phyloP scores from a whole-genome alignment of 2,888 invertebrate genomes.

The Monochamus alternatus region DNA sequence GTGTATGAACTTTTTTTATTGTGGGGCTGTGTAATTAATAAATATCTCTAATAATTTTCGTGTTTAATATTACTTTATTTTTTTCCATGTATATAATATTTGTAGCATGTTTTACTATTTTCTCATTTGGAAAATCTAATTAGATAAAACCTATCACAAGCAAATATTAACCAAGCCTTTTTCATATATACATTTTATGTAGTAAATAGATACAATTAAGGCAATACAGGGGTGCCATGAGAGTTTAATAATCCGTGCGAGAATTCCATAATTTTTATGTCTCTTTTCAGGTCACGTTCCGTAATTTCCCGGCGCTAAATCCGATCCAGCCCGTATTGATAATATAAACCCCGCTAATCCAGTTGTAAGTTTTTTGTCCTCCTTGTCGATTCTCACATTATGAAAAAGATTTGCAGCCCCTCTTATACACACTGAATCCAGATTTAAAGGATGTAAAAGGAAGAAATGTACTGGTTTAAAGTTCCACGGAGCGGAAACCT shows the following conservation, averaged over 20 bases:
- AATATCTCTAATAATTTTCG: too few species aligned
- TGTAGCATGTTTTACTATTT: too few species aligned
- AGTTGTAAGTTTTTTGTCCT: constrained; percentile 14
- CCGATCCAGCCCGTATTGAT: constrained; percentile 11
- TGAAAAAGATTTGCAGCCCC: constrained; percentile 15
- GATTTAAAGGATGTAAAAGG: constrained; percentile 47
- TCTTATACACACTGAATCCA: constrained; percentile 10
- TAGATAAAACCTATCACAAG: too few species aligned
- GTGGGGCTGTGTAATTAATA: too few species aligned
- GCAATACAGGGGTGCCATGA: neutral
- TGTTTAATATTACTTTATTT: too few species aligned
- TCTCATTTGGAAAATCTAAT: too few species aligned
- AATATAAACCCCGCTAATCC: constrained; percentile 13
- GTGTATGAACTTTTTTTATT: too few species aligned
- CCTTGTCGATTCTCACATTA: constrained; percentile 17
- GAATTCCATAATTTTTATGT: neutral
- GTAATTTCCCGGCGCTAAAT: neutral
- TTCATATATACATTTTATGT: too few species aligned
- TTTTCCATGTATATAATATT: too few species aligned
- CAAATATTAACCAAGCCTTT: too few species aligned
- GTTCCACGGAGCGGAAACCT: constrained; percentile 63
- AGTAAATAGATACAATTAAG: neutral
- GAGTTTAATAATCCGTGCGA: neutral
- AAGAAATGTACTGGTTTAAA: constrained; percentile 63
- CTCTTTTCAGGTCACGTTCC: neutral